These are phyloP conservation scores for Proteles cristata DNA, from an alignment of 2,113 vertebrate genomes.

Conservation along the genomic window DNA sequence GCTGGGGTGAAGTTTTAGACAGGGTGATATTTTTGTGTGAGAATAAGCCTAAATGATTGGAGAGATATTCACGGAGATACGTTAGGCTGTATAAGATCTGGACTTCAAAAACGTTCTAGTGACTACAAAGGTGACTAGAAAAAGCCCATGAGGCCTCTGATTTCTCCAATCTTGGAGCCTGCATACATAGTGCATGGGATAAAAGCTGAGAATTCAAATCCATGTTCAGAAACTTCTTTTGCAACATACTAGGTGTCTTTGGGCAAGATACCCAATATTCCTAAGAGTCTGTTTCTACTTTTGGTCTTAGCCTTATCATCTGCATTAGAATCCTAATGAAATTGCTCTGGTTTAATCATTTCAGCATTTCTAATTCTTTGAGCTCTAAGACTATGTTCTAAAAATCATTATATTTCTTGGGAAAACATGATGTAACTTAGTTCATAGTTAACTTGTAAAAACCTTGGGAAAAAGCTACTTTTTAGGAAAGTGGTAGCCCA, in stretches of 20 bases:
- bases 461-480: constrained; percentile 14
- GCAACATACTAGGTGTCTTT: neutral
- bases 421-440: constrained; percentile 18
- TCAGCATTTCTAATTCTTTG: constrained; percentile 58
- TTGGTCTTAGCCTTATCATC: neutral
- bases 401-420: constrained; percentile 65
- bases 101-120: neutral
- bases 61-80: neutral
- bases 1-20: neutral
- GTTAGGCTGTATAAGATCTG: neutral
- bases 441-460: constrained; percentile 34
- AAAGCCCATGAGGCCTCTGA: neutral
- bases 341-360: neutral
- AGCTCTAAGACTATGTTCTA: constrained; percentile 49
- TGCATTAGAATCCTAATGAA: neutral
- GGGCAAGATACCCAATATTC: neutral
- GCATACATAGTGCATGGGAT: neutral
- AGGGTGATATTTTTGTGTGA: neutral
- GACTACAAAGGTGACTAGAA: neutral
- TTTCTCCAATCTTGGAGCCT: neutral
- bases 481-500: constrained; percentile 57
- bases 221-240: neutral
- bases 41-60: neutral
- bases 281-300: neutral
- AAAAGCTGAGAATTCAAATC: neutral